These are phyloP conservation scores for Episyrphus balteatus DNA, from an alignment of 1,140 invertebrate species.

Conservation along the genomic window DNA sequence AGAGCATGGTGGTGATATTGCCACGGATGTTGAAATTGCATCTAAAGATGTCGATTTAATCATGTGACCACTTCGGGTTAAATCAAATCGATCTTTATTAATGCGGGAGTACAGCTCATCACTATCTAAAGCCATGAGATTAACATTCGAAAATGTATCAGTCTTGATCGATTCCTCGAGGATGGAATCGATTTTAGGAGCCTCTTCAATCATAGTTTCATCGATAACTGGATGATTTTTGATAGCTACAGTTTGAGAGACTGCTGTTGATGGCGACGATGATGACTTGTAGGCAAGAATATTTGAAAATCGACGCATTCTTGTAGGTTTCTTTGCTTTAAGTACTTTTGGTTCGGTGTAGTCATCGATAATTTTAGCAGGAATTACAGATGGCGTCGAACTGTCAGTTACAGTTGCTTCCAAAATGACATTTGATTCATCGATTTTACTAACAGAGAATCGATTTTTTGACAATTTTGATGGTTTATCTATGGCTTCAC, in stretches of 20 bases:
- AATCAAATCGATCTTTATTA: slow-evolving; percentile 1
- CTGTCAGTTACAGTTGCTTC: background rate
- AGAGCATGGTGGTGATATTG: slow-evolving; percentile 20
- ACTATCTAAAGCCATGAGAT: slow-evolving; percentile 28
- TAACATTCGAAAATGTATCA: background rate
- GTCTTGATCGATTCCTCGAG: slow-evolving; percentile 3
- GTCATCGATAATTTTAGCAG: background rate
- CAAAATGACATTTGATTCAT: slow-evolving; percentile 10
- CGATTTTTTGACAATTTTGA: slow-evolving; percentile 16
- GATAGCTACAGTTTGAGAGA: background rate
- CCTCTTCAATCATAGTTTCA: slow-evolving; percentile 5
- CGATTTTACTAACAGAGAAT: slow-evolving; percentile 32
- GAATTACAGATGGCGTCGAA: background rate
- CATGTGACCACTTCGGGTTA: slow-evolving; percentile 6
- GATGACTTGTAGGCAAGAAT: slow-evolving; percentile 23
- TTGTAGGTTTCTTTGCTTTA: slow-evolving; percentile 18
- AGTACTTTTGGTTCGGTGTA: slow-evolving; percentile 3
- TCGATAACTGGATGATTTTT: slow-evolving; percentile 7
- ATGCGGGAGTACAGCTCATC: slow-evolving; percentile 33
- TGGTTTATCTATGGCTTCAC: slow-evolving; percentile 9
- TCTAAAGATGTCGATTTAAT: slow-evolving; percentile 32
- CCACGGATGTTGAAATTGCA: slow-evolving; percentile 20
- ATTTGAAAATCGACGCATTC: slow-evolving; percentile 34
- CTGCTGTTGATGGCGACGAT: background rate
- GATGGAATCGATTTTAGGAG: background rate